A percentile compares a stretch with the other conserved stretches of the same genome.
phyloP scores from a whole-genome alignment of 2,113 vertebrate species.

The Polypterus senegalus region DNA sequence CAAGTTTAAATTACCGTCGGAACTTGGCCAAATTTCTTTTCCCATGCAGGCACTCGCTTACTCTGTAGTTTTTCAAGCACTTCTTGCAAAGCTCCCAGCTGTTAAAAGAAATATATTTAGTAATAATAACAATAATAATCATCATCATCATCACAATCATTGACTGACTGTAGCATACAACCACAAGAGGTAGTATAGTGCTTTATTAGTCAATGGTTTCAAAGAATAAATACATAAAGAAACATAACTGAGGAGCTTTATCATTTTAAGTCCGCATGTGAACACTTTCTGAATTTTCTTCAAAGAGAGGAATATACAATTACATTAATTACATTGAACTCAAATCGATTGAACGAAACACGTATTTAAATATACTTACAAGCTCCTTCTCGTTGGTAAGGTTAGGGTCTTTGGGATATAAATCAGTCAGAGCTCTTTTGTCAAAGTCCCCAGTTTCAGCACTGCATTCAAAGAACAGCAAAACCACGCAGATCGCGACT shows the following conservation, averaged over 20 bases:
- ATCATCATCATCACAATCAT: no score
- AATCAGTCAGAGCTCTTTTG: slow-evolving; percentile 50
- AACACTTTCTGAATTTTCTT: no score
- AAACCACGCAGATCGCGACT: slow-evolving; percentile 37
- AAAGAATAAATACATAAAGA: no score
- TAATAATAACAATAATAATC: no score
- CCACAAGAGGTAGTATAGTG: no score
- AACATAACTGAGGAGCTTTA: no score
- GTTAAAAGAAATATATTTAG: slow-evolving; percentile 9
- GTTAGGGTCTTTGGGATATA: slow-evolving; percentile 57
- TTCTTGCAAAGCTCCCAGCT: slow-evolving; percentile 56
- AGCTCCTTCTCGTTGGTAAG: slow-evolving; percentile 61
- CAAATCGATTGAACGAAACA: no score
- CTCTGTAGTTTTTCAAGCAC: slow-evolving; percentile 60
- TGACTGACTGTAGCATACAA: no score
- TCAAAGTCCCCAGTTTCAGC: slow-evolving; percentile 32
- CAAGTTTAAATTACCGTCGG: slow-evolving; percentile 43
- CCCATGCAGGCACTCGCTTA: slow-evolving; percentile 49
- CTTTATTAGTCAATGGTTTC: no score
- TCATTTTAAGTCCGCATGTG: no score
- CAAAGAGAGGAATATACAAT: no score
- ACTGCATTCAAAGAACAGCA: slow-evolving; percentile 33
- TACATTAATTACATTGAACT: no score
- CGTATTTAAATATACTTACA: slow-evolving; percentile 30
- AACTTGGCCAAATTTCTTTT: slow-evolving; percentile 62